Evolutionary conservation across 1,140 invertebrate genomes (phyloP), one percentile per base, ranked within the genome.

Genomic region (Eupeodes corollae): DNA sequence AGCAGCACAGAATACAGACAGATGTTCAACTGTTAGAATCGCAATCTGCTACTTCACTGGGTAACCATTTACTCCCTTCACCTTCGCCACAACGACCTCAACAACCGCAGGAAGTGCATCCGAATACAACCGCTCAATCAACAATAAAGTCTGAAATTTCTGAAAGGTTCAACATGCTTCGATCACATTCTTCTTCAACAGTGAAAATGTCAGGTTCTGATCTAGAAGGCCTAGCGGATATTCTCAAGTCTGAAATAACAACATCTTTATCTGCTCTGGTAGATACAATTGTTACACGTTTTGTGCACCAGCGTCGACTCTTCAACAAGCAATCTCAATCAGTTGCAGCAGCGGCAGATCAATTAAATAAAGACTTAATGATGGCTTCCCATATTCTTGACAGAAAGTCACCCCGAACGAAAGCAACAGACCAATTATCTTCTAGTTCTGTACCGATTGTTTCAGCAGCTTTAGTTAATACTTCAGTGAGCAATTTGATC

Each of bases 181-280:
- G 79, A 49, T 77, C 71, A 55, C 78, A 74, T 53, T 74, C 75
- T 16, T 74, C 69, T 52, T 78, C 79, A 1, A 69, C 78, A 41
- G 76, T 76, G 46, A 72, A 80, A 30, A 76, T 82, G 51, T 80
- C 79, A 1, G 81, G 79, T 19, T 75, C 81, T 13, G 89, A 92
- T 61, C 72, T 93, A 2, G 88, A 94, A 69, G 83, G 85, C 42
- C 72, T 94, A 38, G 87, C 88, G 6, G 89, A 94, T 55, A 80
- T 85, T 39, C 75, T 95, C 2, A 95, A 95, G 71, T 82, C 80
- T 33, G 91, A 95, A 74, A 86, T 95, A 48, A 84, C 84, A 13
- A 79, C 87, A 44, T 89, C 85, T 6, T 65, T 92, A 38, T 79
- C 83, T 6, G 84, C 82, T 48, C 72, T 93, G n/a, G 88, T 95